Conservation (phyloP, 2,797 vertebrate species). For the Hirundo rustica region DNA sequence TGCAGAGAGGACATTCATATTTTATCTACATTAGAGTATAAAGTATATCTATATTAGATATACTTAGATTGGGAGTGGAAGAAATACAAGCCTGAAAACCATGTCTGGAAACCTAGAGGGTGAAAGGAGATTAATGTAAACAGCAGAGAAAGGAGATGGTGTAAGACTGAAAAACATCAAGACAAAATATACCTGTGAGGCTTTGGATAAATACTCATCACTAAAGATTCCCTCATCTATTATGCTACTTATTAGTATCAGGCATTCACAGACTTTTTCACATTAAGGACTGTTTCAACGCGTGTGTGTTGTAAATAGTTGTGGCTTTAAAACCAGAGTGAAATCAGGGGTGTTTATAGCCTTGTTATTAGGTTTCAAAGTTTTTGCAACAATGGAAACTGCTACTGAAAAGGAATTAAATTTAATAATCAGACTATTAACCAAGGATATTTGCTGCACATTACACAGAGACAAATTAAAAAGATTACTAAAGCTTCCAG, state of each 20-base stretch:
- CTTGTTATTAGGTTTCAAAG: slow-evolving; percentile 62
- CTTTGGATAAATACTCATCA: not conserved
- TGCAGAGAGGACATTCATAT: not conserved
- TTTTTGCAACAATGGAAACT: slow-evolving; percentile 67
- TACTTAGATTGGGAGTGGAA: not conserved
- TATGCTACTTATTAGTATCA: not conserved
- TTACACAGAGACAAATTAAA: slow-evolving; percentile 75
- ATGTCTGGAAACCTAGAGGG: not conserved
- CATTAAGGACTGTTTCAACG: not conserved
- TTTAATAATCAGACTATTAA: slow-evolving; percentile 78
- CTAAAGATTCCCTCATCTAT: not conserved
- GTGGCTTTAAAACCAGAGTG: slow-evolving; percentile 8
- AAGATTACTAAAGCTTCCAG: slow-evolving; percentile 63
- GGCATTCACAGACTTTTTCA: not conserved
- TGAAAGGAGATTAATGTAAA: not conserved
- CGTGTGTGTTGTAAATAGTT: not conserved
- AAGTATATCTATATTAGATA: not conserved
- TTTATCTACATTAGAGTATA: not conserved
- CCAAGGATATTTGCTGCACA: slow-evolving; percentile 65
- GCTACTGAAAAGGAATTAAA: slow-evolving; percentile 73
- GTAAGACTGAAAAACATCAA: not conserved
- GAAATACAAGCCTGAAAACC: not conserved
- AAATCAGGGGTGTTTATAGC: slow-evolving; percentile 60
- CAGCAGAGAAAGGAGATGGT: not conserved
- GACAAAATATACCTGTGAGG: not conserved